Conservation (phyloP, 2,888 invertebrate species). For the Zele albiditarsus region DNA sequence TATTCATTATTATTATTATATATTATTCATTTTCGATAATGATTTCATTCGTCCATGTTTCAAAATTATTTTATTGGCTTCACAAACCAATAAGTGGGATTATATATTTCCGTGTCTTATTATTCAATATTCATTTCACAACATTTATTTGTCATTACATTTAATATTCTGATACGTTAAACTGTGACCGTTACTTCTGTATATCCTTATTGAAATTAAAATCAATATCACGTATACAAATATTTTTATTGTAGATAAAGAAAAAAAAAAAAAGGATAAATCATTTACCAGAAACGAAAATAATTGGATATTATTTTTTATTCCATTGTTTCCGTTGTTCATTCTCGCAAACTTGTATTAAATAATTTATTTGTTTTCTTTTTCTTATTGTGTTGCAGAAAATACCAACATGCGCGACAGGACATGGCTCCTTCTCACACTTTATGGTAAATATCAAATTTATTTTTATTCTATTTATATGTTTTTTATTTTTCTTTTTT, state of each 20-base stretch:
- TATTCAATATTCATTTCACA: not conserved
- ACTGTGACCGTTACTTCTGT: slow-evolving; percentile 8
- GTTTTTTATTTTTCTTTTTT: slow-evolving; percentile 22
- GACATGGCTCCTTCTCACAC: slow-evolving; percentile 70
- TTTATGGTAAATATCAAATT: slow-evolving; percentile 65
- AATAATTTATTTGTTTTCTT: slow-evolving; percentile 26
- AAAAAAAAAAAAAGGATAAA: not conserved
- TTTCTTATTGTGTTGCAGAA: slow-evolving; percentile 63
- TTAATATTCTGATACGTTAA: not conserved
- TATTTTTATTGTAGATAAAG: not conserved
- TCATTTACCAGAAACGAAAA: not conserved
- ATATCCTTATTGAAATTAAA: slow-evolving; percentile 11
- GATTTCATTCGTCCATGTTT: not conserved
- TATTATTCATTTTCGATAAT: not conserved
- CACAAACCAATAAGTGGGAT: not conserved
- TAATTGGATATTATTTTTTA: not conserved
- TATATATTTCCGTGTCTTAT: not conserved
- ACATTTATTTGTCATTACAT: not conserved
- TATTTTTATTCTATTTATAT: not conserved
- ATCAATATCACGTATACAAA: not conserved
- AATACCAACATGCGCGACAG: slow-evolving; percentile 71
- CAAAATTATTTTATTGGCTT: not conserved
- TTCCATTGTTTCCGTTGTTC: not conserved
- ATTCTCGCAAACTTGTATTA: not conserved
- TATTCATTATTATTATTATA: slow-evolving; percentile 9